Percentiles rank a stretch among this genome's conserved stretches.
Conservation (phyloP, 2,888 invertebrate species). For the Onthophagus sagittarius region DNA sequence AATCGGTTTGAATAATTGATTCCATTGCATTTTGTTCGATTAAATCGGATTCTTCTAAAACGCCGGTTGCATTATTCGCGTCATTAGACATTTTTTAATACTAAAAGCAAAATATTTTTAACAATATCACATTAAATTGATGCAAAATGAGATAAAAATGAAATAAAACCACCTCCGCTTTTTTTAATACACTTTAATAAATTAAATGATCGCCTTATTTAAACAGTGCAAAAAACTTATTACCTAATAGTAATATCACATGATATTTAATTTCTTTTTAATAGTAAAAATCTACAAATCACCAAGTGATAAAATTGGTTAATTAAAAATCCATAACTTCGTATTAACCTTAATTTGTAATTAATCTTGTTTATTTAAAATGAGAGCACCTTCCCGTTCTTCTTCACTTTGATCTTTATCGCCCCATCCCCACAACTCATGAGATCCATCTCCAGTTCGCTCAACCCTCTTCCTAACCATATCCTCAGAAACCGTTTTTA, state of each 20-base stretch:
- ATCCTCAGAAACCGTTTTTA: constrained; percentile 72
- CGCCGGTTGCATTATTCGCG: constrained; percentile 48
- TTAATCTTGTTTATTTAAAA: constrained; percentile 36
- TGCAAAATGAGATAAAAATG: no score
- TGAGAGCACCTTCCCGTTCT: constrained; percentile 39
- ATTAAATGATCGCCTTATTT: background rate
- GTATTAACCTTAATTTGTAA: background rate
- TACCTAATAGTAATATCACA: background rate
- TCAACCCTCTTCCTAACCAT: constrained; percentile 65
- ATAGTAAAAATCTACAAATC: background rate
- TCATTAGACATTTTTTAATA: constrained; percentile 25
- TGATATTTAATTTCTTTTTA: background rate
- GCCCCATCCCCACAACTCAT: constrained; percentile 77
- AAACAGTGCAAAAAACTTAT: background rate
- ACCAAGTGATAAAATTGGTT: background rate
- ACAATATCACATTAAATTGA: no score
- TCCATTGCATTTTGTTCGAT: constrained; percentile 44
- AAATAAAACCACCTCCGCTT: background rate
- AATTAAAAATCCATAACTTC: background rate
- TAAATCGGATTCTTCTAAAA: constrained; percentile 60
- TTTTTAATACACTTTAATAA: background rate
- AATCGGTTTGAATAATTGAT: constrained; percentile 36
- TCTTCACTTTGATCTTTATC: constrained; percentile 60
- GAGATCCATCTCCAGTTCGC: constrained; percentile 72
- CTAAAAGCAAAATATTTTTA: no score